Conservation (phyloP, 1,140 invertebrate species). For the Pseudomyrmex flavicornis region DNA sequence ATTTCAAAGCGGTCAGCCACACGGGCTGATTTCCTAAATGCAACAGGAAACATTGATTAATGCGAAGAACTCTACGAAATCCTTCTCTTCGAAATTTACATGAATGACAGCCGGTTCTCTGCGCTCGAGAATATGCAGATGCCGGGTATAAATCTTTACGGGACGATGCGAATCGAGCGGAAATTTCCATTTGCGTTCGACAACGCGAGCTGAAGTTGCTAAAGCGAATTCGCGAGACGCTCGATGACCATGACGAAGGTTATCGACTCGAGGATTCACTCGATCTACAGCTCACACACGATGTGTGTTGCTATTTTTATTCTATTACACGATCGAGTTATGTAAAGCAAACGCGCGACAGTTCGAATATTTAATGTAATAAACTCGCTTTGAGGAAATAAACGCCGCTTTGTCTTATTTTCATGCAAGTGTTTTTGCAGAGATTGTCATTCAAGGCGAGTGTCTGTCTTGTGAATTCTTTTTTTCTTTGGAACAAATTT, state of each 20-base stretch:
- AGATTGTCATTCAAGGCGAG: too few relatives aligned
- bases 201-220: background rate
- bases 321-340: background rate
- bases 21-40: slow-evolving; percentile 38
- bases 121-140: background rate
- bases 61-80: slow-evolving; percentile 29
- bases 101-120: slow-evolving; percentile 27
- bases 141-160: slow-evolving; percentile 24
- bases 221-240: slow-evolving; percentile 5
- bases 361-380: too few relatives aligned
- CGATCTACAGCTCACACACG: background rate
- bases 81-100: background rate
- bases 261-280: slow-evolving; percentile 16
- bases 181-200: slow-evolving; percentile 39
- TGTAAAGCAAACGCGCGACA: background rate
- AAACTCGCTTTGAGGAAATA: too few relatives aligned
- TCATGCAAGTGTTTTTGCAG: too few relatives aligned
- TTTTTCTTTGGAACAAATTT: too few relatives aligned
- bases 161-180: slow-evolving; percentile 17
- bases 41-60: slow-evolving; percentile 59
- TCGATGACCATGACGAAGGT: slow-evolving; percentile 18
- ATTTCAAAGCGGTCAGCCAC: background rate
- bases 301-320: background rate
- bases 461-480: too few relatives aligned
- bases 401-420: too few relatives aligned